These are phyloP conservation scores for Spilogale gracilis DNA, from an alignment of 2,113 vertebrate genomes.

Conservation along the genomic window DNA sequence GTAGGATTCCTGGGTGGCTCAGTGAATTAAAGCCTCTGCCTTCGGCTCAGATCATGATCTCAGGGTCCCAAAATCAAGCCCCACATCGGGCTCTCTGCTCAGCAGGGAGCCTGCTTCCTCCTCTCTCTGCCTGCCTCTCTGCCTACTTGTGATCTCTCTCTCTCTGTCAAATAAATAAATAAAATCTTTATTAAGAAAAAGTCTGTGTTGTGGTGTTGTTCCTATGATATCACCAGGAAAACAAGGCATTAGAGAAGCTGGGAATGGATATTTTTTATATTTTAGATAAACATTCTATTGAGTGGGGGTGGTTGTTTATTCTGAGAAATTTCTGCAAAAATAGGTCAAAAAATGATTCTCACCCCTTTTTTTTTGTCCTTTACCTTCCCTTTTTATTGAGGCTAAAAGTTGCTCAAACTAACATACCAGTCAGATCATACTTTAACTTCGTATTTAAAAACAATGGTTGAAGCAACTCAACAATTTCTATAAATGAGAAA, in stretches of 20 bases:
- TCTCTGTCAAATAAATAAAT: too few relatives aligned
- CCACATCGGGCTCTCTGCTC: too few relatives aligned
- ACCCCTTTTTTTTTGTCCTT: not conserved
- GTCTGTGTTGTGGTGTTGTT: not conserved
- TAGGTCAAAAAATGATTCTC: not conserved
- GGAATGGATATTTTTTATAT: not conserved
- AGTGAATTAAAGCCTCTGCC: too few relatives aligned
- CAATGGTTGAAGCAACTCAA: conserved; percentile 42
- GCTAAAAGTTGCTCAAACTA: not conserved
- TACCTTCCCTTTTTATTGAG: not conserved
- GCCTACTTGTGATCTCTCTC: too few relatives aligned
- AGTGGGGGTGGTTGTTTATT: not conserved
- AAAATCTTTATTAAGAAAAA: too few relatives aligned
- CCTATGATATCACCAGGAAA: not conserved
- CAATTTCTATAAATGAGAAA: not conserved
- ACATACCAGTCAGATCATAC: not conserved
- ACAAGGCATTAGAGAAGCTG: not conserved
- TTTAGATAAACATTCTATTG: not conserved
- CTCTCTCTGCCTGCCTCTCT: too few relatives aligned
- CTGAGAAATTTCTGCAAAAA: not conserved
- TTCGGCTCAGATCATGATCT: too few relatives aligned
- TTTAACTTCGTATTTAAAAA: conserved; percentile 47
- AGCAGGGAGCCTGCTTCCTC: too few relatives aligned
- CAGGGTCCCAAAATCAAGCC: too few relatives aligned
- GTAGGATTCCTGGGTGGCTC: too few relatives aligned